Evolutionary conservation across 2,113 vertebrate species (phyloP).

Genomic region (Paraplagusia blochii): DNA sequence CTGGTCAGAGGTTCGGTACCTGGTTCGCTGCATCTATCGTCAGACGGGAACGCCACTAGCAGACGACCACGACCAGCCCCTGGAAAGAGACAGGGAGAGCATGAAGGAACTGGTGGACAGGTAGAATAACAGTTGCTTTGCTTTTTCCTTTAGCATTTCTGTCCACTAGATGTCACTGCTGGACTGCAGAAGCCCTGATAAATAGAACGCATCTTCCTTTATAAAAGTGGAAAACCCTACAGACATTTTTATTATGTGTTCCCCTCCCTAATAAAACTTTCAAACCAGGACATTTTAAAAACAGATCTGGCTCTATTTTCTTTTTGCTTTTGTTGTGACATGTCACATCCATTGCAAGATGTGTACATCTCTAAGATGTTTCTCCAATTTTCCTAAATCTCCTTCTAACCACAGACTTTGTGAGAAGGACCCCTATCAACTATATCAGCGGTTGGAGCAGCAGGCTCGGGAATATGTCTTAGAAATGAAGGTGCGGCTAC

Average conservation of each 20-base stretch:
- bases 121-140: conserved; percentile 57
- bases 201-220: not conserved
- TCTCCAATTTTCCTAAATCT: not conserved
- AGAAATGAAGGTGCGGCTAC: conserved; percentile 93
- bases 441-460: conserved; percentile 94
- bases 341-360: no score
- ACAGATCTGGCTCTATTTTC: no score
- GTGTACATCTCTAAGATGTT: not conserved
- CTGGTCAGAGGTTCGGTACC: conserved; percentile 96
- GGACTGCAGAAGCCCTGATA: not conserved
- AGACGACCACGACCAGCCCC: conserved; percentile 90
- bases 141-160: not conserved
- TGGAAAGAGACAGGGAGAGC: conserved; percentile 90
- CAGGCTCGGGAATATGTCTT: conserved; percentile 94
- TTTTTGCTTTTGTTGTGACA: no score
- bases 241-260: no score
- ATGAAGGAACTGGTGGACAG: conserved; percentile 96
- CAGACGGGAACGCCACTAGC: conserved; percentile 91
- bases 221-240: not conserved
- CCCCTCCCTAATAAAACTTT: no score
- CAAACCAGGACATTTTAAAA: no score
- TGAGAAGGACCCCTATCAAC: conserved; percentile 95
- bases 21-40: conserved; percentile 95
- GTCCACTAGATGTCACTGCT: conserved; percentile 48
- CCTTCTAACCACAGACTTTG: conserved; percentile 79